Conservation (phyloP, 92 coral and sea anemone species). For the Scolanthus callimorphus region DNA sequence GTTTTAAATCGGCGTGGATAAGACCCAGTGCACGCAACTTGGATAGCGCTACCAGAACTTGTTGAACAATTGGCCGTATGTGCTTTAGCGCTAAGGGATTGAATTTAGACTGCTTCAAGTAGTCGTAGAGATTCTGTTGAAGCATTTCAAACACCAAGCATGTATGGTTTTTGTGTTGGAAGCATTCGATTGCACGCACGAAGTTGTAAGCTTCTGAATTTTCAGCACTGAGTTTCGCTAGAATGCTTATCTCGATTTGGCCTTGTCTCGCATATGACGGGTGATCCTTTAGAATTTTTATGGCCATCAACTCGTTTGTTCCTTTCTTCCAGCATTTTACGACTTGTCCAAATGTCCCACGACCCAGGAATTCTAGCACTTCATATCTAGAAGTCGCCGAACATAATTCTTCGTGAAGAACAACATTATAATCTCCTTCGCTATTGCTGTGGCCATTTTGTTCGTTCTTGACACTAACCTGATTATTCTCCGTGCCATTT, state of each 20-base stretch:
- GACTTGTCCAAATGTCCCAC: constrained; percentile 99
- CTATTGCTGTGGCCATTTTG: constrained; percentile 56
- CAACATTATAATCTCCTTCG: constrained; percentile 96
- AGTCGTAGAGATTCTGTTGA: constrained; percentile 94
- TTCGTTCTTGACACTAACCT: constrained; percentile 64
- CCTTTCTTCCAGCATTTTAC: constrained; percentile 99
- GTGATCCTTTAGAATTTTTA: constrained; percentile 93
- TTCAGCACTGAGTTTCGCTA: constrained; percentile 93
- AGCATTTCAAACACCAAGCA: constrained; percentile 97
- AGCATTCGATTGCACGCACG: constrained; percentile 97
- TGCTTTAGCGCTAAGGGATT: constrained; percentile 87
- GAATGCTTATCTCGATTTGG: constrained; percentile 91
- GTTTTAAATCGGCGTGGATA: constrained; percentile 95
- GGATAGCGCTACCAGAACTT: constrained; percentile 90
- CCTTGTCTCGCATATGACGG: constrained; percentile 99
- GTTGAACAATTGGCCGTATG: constrained; percentile 96
- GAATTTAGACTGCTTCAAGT: constrained; percentile 92
- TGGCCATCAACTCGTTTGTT: constrained; percentile 90
- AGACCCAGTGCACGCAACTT: constrained; percentile 86
- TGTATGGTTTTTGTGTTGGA: constrained; percentile 94
- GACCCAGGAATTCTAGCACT: constrained; percentile 93
- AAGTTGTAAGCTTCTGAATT: constrained; percentile 97
- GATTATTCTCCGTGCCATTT: constrained; percentile 58
- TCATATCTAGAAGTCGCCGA: constrained; percentile 96
- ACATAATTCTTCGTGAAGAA: constrained; percentile 79